Evolutionary conservation across 2,113 vertebrate genomes (phyloP).

Genomic region (Callorhinus ursinus): DNA sequence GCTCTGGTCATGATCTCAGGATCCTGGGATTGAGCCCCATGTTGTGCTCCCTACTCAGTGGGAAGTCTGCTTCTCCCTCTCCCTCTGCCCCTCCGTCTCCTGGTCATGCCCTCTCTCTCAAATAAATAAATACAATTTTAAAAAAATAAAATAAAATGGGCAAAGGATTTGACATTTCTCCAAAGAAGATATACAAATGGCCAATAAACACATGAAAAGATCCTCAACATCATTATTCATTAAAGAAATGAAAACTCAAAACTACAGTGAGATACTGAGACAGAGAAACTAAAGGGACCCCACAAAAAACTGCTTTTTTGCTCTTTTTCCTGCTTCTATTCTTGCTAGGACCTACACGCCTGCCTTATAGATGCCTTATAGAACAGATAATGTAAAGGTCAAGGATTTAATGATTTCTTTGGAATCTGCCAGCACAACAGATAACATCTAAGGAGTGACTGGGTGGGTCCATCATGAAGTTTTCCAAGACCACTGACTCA

Average conservation of each 20-base stretch:
- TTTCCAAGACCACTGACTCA: background rate
- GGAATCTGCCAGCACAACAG: background rate
- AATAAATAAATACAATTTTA: background rate
- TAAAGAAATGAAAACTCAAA: background rate
- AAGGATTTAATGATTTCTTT: background rate
- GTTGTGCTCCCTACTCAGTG: background rate
- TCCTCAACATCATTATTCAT: background rate
- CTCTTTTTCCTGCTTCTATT: background rate
- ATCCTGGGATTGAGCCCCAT: background rate
- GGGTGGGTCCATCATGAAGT: background rate
- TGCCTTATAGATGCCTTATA: background rate
- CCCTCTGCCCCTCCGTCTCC: background rate
- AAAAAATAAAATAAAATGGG: background rate
- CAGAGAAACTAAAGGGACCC: background rate
- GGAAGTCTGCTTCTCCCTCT: background rate
- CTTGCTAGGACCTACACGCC: background rate
- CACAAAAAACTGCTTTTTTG: background rate
- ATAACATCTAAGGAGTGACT: background rate
- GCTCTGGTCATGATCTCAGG: background rate
- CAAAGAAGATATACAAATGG: background rate
- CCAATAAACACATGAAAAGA: background rate
- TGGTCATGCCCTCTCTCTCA: background rate
- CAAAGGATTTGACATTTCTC: background rate
- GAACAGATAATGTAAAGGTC: background rate
- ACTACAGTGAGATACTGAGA: background rate